A percentile compares a stretch with the other conserved stretches of the same genome.
Evolutionary conservation across 2,797 vertebrate genomes (phyloP).

Genomic region (Lacerta viridis): DNA sequence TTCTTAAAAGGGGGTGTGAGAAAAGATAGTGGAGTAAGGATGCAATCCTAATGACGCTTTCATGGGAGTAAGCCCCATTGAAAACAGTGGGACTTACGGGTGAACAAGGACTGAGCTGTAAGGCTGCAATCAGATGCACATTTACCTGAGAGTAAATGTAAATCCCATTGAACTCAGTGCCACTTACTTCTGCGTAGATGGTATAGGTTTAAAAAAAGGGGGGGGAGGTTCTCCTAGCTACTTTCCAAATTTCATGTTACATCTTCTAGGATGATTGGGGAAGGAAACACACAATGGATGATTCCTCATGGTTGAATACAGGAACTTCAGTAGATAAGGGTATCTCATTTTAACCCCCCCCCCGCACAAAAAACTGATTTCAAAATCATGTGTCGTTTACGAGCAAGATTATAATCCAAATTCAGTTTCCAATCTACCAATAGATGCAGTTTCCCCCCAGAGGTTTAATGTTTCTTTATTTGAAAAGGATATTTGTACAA

Average conservation of each 20-base stretch:
- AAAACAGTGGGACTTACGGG: background rate
- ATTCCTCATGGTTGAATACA: no score
- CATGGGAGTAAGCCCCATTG: background rate
- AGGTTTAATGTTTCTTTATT: conserved; percentile 12
- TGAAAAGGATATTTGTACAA: conserved; percentile 66
- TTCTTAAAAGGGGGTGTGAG: background rate
- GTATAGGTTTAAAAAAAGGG: no score
- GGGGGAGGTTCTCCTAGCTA: no score
- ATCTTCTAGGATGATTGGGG: no score
- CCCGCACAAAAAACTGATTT: background rate
- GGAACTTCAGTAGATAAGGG: background rate
- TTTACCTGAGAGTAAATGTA: no score
- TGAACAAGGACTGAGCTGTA: no score
- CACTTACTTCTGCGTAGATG: background rate
- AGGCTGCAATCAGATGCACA: no score
- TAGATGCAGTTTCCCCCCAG: conserved; percentile 54
- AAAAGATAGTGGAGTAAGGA: background rate
- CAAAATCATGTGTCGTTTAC: background rate
- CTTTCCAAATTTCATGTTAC: no score
- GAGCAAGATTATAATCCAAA: conserved; percentile 56
- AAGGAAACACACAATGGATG: no score
- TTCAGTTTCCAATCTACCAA: conserved; percentile 62
- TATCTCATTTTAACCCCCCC: background rate
- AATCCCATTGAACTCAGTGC: no score
- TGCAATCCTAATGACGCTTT: background rate